phyloP scores from a whole-genome alignment of 2,888 invertebrate species.

The Trachelus tabidus region DNA sequence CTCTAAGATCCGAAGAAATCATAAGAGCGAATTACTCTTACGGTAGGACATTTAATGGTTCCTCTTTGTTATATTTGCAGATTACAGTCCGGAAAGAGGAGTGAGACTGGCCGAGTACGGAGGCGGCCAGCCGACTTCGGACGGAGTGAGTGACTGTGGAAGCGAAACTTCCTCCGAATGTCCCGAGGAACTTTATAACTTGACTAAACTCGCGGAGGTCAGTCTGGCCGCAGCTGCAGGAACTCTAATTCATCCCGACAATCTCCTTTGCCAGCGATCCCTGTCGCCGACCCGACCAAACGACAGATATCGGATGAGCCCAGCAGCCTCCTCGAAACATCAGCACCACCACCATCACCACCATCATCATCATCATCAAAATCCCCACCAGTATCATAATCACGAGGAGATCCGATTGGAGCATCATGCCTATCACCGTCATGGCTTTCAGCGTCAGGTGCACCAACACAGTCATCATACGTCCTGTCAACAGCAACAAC shows the following conservation, averaged over 20 bases:
- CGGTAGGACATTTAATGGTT: not conserved
- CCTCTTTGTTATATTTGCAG: slow-evolving; percentile 30
- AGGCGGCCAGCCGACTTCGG: slow-evolving; percentile 58
- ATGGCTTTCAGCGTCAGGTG: not conserved
- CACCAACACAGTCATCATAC: not conserved
- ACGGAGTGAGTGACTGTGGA: slow-evolving; percentile 63
- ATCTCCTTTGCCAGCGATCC: slow-evolving; percentile 48
- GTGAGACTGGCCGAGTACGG: slow-evolving; percentile 56
- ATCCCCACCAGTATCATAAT: not conserved
- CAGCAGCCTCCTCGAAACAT: slow-evolving; percentile 7
- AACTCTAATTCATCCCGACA: slow-evolving; percentile 67
- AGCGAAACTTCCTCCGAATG: slow-evolving; percentile 63
- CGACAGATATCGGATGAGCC: not conserved
- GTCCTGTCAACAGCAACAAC: not conserved
- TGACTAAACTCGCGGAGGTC: slow-evolving; percentile 81
- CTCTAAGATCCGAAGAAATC: too few species aligned
- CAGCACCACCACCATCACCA: slow-evolving; percentile 21
- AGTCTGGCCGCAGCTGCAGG: slow-evolving; percentile 75
- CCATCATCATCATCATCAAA: slow-evolving; percentile 8
- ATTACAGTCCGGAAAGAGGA: slow-evolving; percentile 55
- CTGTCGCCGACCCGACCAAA: slow-evolving; percentile 32
- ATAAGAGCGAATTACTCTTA: too few species aligned
- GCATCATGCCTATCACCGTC: not conserved
- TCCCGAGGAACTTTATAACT: slow-evolving; percentile 78
- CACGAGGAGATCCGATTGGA: not conserved